A percentile compares a stretch with the other conserved stretches of the same genome.
Evolutionary conservation across 1,140 invertebrate genomes (phyloP).

Genomic region (Phymorhynchus buccinoides): DNA sequence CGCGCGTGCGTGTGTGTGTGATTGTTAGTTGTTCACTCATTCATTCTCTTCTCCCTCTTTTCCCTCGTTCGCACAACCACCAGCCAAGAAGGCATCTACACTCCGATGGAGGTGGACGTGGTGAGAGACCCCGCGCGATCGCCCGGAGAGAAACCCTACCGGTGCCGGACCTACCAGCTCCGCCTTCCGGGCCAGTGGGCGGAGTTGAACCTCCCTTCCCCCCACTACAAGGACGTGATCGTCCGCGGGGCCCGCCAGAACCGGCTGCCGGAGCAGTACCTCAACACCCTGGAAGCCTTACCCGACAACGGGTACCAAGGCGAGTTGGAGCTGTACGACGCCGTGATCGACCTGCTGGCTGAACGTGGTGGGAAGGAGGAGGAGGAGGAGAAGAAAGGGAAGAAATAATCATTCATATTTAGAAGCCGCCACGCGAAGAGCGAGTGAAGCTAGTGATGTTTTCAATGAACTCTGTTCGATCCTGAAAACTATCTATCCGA

Average conservation of each 20-base stretch:
- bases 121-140: too few relatives aligned
- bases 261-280: constrained; percentile 80
- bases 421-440: too few relatives aligned
- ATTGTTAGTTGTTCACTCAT: background rate
- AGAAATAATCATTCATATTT: background rate
- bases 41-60: background rate
- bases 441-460: too few relatives aligned
- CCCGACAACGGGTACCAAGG: constrained; percentile 81
- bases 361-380: background rate
- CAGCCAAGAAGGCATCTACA: constrained; percentile 75
- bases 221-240: constrained; percentile 80
- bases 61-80: background rate
- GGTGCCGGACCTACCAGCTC: constrained; percentile 82
- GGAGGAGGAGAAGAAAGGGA: background rate
- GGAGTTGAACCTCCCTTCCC: constrained; percentile 78
- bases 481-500: too few relatives aligned
- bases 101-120: constrained; percentile 79
- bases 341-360: background rate
- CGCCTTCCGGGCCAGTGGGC: constrained; percentile 75
- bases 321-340: constrained; percentile 25
- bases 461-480: too few relatives aligned
- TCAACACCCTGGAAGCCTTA: constrained; percentile 78
- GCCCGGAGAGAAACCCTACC: constrained; percentile 73
- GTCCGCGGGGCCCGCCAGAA: constrained; percentile 81
- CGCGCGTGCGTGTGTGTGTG: background rate